phyloP scores from a whole-genome alignment of 1,140 invertebrate genomes.

The Calephelis nemesis region DNA sequence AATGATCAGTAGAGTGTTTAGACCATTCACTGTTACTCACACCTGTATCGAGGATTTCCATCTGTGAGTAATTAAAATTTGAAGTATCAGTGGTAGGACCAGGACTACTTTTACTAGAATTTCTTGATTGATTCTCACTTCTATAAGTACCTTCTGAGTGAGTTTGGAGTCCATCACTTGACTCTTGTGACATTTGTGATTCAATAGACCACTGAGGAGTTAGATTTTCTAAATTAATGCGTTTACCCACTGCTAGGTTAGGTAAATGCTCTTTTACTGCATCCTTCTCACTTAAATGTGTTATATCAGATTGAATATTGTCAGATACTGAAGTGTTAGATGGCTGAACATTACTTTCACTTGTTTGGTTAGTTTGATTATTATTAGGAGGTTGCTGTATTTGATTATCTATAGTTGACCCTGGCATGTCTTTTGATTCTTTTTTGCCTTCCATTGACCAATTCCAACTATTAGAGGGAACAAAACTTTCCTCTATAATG shows the following conservation, averaged over 20 bases:
- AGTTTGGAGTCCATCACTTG: slow-evolving; percentile 78
- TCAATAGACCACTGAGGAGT: slow-evolving; percentile 82
- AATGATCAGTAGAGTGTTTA: slow-evolving; percentile 45
- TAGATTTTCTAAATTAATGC: slow-evolving; percentile 71
- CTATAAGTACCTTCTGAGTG: slow-evolving; percentile 80
- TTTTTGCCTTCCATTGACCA: slow-evolving; percentile 69
- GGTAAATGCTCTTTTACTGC: slow-evolving; percentile 63
- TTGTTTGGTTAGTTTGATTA: slow-evolving; percentile 35
- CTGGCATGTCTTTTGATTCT: slow-evolving; percentile 33
- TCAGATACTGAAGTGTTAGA: not conserved
- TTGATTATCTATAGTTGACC: slow-evolving; percentile 22
- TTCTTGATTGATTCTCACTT: slow-evolving; percentile 80
- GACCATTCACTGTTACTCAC: slow-evolving; percentile 53
- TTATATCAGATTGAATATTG: slow-evolving; percentile 42
- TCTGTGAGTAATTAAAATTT: slow-evolving; percentile 64
- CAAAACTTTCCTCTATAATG: slow-evolving; percentile 74
- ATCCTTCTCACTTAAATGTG: slow-evolving; percentile 65
- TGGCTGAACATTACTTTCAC: slow-evolving; percentile 19
- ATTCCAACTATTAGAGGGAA: slow-evolving; percentile 67
- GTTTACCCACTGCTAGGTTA: slow-evolving; percentile 64
- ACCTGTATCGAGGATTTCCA: slow-evolving; percentile 44
- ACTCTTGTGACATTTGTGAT: slow-evolving; percentile 81
- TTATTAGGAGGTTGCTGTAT: slow-evolving; percentile 24
- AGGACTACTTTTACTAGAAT: slow-evolving; percentile 75
- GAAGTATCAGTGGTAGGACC: slow-evolving; percentile 63